Evolutionary conservation across 2,113 vertebrate species (phyloP).

Genomic region (Neotoma lepida): DNA sequence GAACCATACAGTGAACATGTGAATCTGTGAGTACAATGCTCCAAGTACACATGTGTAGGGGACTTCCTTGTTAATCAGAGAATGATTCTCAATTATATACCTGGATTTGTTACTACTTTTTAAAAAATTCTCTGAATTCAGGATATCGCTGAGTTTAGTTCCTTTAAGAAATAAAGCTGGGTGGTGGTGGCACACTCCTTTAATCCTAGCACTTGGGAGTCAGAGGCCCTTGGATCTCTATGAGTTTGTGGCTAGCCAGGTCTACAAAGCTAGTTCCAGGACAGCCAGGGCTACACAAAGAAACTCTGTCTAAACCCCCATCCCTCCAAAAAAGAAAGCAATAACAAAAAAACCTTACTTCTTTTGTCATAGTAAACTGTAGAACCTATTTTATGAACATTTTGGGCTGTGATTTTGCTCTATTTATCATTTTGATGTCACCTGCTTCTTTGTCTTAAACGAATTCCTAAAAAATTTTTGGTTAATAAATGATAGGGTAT

Average conservation of each 20-base stretch:
- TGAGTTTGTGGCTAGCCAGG: not conserved
- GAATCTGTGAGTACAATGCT: not conserved
- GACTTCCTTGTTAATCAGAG: constrained; percentile 45
- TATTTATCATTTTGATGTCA: constrained; percentile 48
- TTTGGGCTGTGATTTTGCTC: constrained; percentile 49
- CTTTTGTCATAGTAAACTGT: not conserved
- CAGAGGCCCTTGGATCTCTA: not conserved
- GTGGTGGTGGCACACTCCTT: not conserved
- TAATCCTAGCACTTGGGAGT: not conserved
- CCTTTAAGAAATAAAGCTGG: not conserved
- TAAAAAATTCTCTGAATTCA: constrained; percentile 17
- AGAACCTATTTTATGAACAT: constrained; percentile 30
- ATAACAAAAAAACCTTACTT: not conserved
- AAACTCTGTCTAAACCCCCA: too few relatives aligned
- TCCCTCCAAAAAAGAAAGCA: not conserved
- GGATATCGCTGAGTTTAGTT: not conserved
- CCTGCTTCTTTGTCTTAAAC: not conserved
- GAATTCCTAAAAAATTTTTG: constrained; percentile 1
- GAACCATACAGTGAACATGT: not conserved
- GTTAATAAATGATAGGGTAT: not conserved
- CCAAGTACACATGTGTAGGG: not conserved
- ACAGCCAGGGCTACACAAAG: not conserved
- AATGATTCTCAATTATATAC: constrained; percentile 17
- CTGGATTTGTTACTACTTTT: not conserved
- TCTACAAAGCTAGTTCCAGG: not conserved